Evolutionary conservation across 2,888 invertebrate genomes (phyloP), one percentile per base, ranked within the genome.

Genomic region (Nomada hirtipes): DNA sequence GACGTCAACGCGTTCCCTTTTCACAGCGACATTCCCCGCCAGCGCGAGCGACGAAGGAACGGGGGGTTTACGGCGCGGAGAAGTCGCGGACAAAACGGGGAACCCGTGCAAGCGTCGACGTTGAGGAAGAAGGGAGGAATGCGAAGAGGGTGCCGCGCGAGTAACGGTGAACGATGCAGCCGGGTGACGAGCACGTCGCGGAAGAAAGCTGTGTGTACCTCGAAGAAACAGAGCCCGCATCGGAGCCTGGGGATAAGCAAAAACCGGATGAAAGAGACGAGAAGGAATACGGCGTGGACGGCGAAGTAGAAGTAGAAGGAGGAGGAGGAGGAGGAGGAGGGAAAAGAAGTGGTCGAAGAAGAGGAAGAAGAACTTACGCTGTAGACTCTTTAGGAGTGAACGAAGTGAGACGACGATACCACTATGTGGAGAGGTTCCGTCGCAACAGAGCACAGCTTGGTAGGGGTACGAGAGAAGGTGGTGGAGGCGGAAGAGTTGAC

Each of bases 401-500:
- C 63, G 79, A 77, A 82, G 72, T 72, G 70, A 75, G 82, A 75
- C 76, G 82, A 72, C 69, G 79, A 78, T 78, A 84, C 79, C 80
- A 70, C 75, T 55, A 64, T 78, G 61, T 52, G 76, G 73, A 79
- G 82, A 80, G 80, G 82, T 75, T 75, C 50, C 75, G 75, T 59
- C 67, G 82, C 60, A 61, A 71, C 74, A 70, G 72, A 76, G 71
- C 57, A 70, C 59, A 71, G 76, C 23, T 53, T 67, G 80, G 87
- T 76, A 84, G 87, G 84, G 79, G 83, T 65, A 82, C 68, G 63
- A 26, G 86, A 77, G 82, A 79, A 82, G 82, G 76, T 81, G 87
- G 81, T 88, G 85, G 83, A 86, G 83, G 89, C 84, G 83, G 83
- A 85, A 87, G 87, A 86, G 82, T 85, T 74, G 80, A 77, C 67